Base-by-base conservation (phyloP, 2,113 vertebrate genomes). In the Eidolon helvum region DNA sequence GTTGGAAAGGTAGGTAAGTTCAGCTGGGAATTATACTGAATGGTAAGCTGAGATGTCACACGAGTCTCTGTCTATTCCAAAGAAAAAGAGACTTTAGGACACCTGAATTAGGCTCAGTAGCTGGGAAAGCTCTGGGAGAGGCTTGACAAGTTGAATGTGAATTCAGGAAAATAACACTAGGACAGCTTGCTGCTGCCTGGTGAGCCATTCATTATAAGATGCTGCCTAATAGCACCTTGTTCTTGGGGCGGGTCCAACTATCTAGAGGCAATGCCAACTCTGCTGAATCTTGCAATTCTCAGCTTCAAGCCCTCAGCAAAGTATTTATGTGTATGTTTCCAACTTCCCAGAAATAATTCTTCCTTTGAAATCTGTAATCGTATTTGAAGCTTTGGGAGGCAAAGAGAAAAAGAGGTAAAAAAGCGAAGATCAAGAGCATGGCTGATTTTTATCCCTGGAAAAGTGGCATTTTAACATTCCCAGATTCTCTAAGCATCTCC, bases 121-220 rank as follows among this genome's bases (percentile, higher is more conserved):
- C 90, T 98, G 86, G 89, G 95, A 98, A 88, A 97, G 84, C 77
- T 97, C 93, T 96, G 79, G 40, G 90, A 79, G 95, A 97, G 35
- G 38, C 94, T 98, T 98, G 97, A 97, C 98, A 98, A 97, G 89
- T n/a, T 96, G 95, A 96, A 93, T 95, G 78, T 96, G 84, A 89
- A 97, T 98, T 98, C 93, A 96, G 71, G 87, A 95, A 98, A 96
- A 97, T 97, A 98, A 98, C 97, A 93, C 55, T 66, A 96, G 97
- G 98, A 98, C 90, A 97, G 87, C 97, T 98, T 98, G 96, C 96
- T 96, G 79, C 96, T 98, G 98, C 96, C 87, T 93, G 77, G 96
- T 87, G 97, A 98, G 98, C 98, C 93, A 91, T 98, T 92, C 96
- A 96, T 96, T 98, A 79, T 90, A 97, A 98, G 96, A 96, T 93